Percentiles rank a stretch among this genome's conserved stretches.
Conservation (phyloP, 1,140 invertebrate species). For the Dinoponera quadriceps region DNA sequence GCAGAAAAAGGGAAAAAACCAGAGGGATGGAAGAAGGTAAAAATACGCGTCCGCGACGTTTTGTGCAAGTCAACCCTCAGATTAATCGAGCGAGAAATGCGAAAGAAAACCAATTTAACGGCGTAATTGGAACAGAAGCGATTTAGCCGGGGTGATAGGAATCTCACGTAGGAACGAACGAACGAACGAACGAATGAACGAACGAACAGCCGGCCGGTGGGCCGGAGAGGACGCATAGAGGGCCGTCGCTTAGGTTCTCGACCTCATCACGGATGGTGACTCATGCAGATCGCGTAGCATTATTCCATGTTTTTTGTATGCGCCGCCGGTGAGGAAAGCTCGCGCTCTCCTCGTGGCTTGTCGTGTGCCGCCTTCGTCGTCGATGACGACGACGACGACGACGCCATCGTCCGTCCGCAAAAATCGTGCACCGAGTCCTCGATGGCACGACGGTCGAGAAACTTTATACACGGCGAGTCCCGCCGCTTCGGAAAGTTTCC, state of each 20-base stretch:
- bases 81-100: constrained; percentile 2
- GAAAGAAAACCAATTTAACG: constrained; percentile 26
- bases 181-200: no score
- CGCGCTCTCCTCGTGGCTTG: background rate
- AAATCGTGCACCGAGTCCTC: constrained; percentile 39
- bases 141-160: constrained; percentile 28
- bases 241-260: constrained; percentile 9
- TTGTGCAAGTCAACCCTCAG: constrained; percentile 6
- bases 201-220: no score
- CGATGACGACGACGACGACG: background rate
- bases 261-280: constrained; percentile 29
- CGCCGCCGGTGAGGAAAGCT: constrained; percentile 9
- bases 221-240: background rate
- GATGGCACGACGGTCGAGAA: constrained; percentile 26
- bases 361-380: no score
- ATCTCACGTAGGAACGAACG: constrained; percentile 9
- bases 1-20: background rate
- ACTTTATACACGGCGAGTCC: background rate
- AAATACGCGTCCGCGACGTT: background rate
- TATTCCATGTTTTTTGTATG: constrained; percentile 37
- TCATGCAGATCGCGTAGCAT: constrained; percentile 34
- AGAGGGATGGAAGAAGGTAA: no score
- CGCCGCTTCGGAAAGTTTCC: constrained; percentile 36
- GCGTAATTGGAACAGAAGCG: constrained; percentile 17
- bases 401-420: constrained; percentile 25